Evolutionary conservation across 37 sponge, comb jelly and placozoan genomes (phyloP).

Genomic region (Chondrilla cf. caribensis): DNA sequence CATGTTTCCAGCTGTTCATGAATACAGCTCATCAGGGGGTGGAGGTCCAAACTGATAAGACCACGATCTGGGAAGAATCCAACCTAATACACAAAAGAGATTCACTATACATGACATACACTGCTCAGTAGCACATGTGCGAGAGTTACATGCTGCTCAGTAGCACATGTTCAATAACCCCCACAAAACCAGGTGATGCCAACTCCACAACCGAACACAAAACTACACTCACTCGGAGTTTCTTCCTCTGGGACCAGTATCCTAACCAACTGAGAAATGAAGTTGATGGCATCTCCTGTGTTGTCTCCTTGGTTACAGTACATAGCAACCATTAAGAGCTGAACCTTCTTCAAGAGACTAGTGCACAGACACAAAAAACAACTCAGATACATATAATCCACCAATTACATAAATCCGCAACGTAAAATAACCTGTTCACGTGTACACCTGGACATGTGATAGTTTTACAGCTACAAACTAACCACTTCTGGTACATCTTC

Average conservation of each 20-base stretch:
- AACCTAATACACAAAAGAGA: neutral
- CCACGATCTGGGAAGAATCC: slow-evolving; percentile 55
- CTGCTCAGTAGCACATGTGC: too few species aligned
- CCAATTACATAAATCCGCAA: neutral
- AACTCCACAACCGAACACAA: too few species aligned
- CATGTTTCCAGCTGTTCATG: too few species aligned
- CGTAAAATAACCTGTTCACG: neutral
- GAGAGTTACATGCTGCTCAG: neutral
- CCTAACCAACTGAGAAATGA: slow-evolving; percentile 25
- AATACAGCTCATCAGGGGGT: slow-evolving; percentile 37
- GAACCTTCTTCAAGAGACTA: neutral
- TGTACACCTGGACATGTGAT: neutral
- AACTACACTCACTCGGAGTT: neutral
- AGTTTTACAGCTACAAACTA: neutral
- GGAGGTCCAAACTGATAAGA: slow-evolving; percentile 51
- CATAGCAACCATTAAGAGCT: slow-evolving; percentile 19
- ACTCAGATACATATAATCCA: neutral
- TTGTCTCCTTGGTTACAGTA: slow-evolving; percentile 72
- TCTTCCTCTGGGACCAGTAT: slow-evolving; percentile 23
- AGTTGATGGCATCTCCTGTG: slow-evolving; percentile 39
- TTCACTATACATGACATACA: too few species aligned
- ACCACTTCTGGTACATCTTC: slow-evolving; percentile 39
- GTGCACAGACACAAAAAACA: too few species aligned
- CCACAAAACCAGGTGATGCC: neutral
- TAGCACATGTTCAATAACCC: neutral